Evolutionary conservation across 2,113 vertebrate genomes (phyloP), one percentile per base, ranked within the genome.

Genomic region (Cyprinus carpio): DNA sequence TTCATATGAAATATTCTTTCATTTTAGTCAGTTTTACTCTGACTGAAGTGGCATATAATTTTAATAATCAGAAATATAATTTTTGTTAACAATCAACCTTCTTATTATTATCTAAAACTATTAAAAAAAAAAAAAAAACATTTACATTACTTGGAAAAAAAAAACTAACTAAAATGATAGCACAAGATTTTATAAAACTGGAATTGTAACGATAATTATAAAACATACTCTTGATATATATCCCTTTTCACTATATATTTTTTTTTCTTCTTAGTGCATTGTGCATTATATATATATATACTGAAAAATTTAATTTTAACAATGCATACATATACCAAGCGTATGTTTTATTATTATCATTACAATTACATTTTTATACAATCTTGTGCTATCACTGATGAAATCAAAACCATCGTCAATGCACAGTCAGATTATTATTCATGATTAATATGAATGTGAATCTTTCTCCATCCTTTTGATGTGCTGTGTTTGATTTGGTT

Each of bases 401-500:
- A 69, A 71, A 23, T 71, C 34, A 40, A 71, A 40, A 23, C 4
- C 23, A n/a, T n/a, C 6, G 1, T 40, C 23, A 71, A 40, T 40
- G 10, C 37, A 12, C 10, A n/a, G 9, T 71, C 4, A 8, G 18
- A 6, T n/a, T 71, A 40, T 40, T 37, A 40, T 60, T 60, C 56
- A 23, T 71, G 34, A 65, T 51, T 62, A 31, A 25, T 75, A 9
- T 46, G 56, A 72, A 84, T 62, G n/a, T 77, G 27, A 76, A 77
- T 49, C 25, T 67, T 34, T 37, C 31, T 77, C 18, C n/a, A 51
- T 4, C 4, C 27, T 67, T 51, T 51, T 75, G 29, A 83, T 37
- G 15, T 72, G 20, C 49, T 67, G 40, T 11, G 6, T 82, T 82
- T 82, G 27, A 29, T n/a, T 49, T 71, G 40, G 29, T 71, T 60